Percentiles rank a stretch among this genome's conserved stretches.
Evolutionary conservation across 2,888 invertebrate species (phyloP).

Genomic region (Drosophila kanekoi): DNA sequence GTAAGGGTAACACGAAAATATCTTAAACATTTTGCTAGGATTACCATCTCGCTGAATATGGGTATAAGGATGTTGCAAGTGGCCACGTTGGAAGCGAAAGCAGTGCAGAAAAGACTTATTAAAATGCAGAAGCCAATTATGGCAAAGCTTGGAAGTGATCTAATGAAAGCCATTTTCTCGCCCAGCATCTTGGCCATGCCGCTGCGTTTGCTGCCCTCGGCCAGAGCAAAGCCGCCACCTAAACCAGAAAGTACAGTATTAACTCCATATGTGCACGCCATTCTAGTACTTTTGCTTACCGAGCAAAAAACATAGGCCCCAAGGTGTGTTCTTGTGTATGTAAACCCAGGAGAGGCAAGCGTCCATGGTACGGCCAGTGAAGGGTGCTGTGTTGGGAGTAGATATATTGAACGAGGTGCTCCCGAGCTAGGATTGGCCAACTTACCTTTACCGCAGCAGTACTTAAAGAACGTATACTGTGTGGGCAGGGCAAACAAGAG

Average conservation of each 20-base stretch:
- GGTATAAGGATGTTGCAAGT: conserved; percentile 94
- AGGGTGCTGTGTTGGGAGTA: conserved; percentile 50
- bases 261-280: not conserved
- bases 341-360: conserved; percentile 92
- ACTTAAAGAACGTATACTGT: conserved; percentile 89
- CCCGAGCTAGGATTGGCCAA: not conserved
- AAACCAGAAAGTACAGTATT: not conserved
- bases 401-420: not conserved
- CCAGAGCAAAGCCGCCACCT: conserved; percentile 95
- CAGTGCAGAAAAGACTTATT: conserved; percentile 91
- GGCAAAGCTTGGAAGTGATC: conserved; percentile 86
- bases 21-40: too few relatives aligned
- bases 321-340: conserved; percentile 92
- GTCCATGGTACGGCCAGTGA: conserved; percentile 85
- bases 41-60: conserved; percentile 90
- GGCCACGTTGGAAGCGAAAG: conserved; percentile 92
- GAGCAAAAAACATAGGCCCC: conserved; percentile 93
- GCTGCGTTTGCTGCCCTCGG: conserved; percentile 92
- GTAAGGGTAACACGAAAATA: not conserved
- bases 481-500: conserved; percentile 93
- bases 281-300: conserved; percentile 84
- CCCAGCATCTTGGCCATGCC: conserved; percentile 92
- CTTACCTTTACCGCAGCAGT: conserved; percentile 85
- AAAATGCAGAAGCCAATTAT: conserved; percentile 89
- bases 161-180: conserved; percentile 88